Conservation (phyloP, 2,113 vertebrate genomes). For the Tetrax tetrax region DNA sequence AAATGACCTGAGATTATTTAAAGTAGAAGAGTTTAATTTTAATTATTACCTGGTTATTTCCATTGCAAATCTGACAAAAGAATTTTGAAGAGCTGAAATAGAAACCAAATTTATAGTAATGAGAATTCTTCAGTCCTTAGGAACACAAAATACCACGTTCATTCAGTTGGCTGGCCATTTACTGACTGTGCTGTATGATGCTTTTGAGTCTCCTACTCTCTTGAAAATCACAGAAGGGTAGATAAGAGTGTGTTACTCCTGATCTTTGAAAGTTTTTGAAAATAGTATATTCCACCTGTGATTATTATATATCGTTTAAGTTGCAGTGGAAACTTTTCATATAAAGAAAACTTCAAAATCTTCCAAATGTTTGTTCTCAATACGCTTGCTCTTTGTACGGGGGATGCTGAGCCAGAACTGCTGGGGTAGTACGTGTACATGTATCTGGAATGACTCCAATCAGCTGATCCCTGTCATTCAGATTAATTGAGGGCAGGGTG, state of each 20-base stretch:
- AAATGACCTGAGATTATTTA: constrained; percentile 69
- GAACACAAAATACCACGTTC: constrained; percentile 57
- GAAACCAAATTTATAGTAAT: constrained; percentile 61
- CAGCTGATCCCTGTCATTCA: background rate
- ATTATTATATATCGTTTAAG: background rate
- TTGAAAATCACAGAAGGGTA: background rate
- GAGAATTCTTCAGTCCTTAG: constrained; percentile 61
- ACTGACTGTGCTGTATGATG: background rate
- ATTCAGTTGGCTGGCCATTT: background rate
- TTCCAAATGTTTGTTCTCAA: background rate
- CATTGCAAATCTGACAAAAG: constrained; percentile 70
- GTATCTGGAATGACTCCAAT: background rate
- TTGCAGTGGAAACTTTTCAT: background rate
- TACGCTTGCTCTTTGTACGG: background rate
- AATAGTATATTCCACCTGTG: background rate
- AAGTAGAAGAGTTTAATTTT: constrained; percentile 67
- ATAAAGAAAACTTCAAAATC: background rate
- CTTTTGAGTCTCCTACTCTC: background rate
- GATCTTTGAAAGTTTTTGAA: background rate
- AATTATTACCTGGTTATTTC: constrained; percentile 71
- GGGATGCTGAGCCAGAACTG: background rate
- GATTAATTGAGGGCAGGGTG: background rate
- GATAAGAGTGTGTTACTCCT: background rate
- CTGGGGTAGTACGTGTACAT: background rate
- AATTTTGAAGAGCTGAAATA: constrained; percentile 68